These are phyloP conservation scores for Furnarius figulus DNA, from an alignment of 2,113 vertebrate species.

Conservation along the genomic window DNA sequence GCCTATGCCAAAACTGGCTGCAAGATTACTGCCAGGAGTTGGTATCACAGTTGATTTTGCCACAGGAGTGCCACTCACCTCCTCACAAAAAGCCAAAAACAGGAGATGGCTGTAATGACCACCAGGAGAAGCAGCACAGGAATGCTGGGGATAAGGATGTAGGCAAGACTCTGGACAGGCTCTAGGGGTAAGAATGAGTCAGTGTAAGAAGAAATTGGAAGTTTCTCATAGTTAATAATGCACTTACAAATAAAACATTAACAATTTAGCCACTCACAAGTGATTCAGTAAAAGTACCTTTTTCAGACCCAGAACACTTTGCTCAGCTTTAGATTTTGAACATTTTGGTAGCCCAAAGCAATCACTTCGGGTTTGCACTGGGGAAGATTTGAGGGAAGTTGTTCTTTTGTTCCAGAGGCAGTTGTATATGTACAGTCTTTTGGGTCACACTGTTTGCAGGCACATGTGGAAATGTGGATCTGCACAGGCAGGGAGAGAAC, in stretches of 20 bases:
- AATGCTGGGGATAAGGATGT: conserved; percentile 83
- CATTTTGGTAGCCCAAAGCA: not conserved
- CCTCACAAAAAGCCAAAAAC: conserved; percentile 77
- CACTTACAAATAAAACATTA: not conserved
- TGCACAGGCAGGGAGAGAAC: not conserved
- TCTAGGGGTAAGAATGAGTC: conserved; percentile 56
- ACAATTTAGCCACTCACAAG: not conserved
- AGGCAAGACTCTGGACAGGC: conserved; percentile 72
- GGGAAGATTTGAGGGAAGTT: not conserved
- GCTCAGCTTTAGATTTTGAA: not conserved
- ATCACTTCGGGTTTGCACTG: not conserved
- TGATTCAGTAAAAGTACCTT: not conserved
- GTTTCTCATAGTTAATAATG: not conserved
- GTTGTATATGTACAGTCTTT: not conserved
- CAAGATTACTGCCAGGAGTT: not conserved
- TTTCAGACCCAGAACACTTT: not conserved
- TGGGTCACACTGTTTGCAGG: not conserved
- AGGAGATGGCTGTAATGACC: conserved; percentile 74
- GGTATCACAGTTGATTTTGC: not conserved
- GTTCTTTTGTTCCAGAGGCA: not conserved
- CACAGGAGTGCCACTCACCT: conserved; percentile 74
- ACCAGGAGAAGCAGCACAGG: conserved; percentile 81
- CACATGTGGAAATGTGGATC: not conserved
- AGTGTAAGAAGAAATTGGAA: not conserved
- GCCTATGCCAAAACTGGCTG: not conserved